A percentile compares a stretch with the other conserved stretches of the same genome.
phyloP scores from a whole-genome alignment of 2,113 vertebrate species.

The Leucopsar rothschildi region DNA sequence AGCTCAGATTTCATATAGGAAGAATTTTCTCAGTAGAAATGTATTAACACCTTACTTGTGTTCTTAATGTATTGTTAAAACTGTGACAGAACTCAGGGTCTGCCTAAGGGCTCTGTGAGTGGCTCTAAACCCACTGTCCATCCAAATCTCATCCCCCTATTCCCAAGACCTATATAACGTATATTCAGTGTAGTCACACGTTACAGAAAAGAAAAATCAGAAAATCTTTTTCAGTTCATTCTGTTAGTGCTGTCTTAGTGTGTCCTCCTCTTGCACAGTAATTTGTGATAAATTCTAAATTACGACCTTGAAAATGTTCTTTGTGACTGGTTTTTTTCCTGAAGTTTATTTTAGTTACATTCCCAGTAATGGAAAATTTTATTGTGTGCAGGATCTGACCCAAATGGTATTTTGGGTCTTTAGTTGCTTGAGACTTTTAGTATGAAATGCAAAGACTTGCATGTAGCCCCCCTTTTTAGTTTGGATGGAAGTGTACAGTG shows the following conservation, averaged over 20 bases:
- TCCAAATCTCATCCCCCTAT: background rate
- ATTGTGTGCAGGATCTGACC: background rate
- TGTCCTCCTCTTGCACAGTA: background rate
- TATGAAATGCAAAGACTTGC: background rate
- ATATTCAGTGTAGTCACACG: background rate
- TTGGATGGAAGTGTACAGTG: background rate
- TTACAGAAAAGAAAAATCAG: background rate
- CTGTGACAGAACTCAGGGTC: background rate
- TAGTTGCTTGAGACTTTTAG: background rate
- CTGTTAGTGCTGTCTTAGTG: background rate
- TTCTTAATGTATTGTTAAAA: background rate
- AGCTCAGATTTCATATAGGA: background rate
- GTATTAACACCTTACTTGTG: background rate
- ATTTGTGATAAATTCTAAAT: background rate
- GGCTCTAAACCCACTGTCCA: background rate
- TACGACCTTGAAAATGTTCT: background rate
- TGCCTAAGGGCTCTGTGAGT: background rate
- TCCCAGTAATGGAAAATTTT: background rate
- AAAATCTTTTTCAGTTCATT: background rate
- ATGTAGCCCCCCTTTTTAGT: background rate
- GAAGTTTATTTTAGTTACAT: background rate
- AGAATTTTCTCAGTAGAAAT: background rate
- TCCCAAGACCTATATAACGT: background rate
- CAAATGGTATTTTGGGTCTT: background rate
- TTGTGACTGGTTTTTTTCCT: background rate